Base-by-base conservation (phyloP, 2,113 vertebrate species). In the Elaphurus davidianus region DNA sequence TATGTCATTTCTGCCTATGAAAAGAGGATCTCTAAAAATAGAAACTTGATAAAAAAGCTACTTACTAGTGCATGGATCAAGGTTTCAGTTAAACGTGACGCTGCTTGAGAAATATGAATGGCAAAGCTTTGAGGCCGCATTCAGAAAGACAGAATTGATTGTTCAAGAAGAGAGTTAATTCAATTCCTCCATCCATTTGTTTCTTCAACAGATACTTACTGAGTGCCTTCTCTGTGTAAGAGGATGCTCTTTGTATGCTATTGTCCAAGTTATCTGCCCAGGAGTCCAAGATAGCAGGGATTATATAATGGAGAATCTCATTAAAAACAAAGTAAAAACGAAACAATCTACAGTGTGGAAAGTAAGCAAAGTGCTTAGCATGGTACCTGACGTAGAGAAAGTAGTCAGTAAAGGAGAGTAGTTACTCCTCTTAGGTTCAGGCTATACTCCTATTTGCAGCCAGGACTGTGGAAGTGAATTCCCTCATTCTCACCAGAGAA, bases 1-100 rank as follows among this genome's bases (percentile, higher is more conserved):
- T 98, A 98, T 99, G 98, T 99, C 98, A 98, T 99, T 99, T 98
- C 97, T 99, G 85, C 98, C 93, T 98, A 96, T 90, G 92, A 97
- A 96, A 98, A 97, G 98, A 97, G 90, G 50, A 94, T 85, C 97
- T 98, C 93, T 95, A 93, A 98, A 97, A 94, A 92, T 30, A 97
- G 96, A 97, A 95, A 60, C 33, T 17, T 0, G 0, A 83, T 76
- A 50, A 96, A 94, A 97, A 97, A 92, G 89, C 55, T 36, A 0
- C 59, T 71, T 47, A 52, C 33, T 93, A 95, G 59, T 55, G 28
- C 82, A 12, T 17, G 62, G 64, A 62, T 59, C 62, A 43, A 84
- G 28, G 54, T 40, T 21, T 86, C 50, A 2, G 40, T 59, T 54
- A 88, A 45, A 47, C 8, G 1, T 25, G 85, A 47, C 52, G 1